A percentile compares a stretch with the other conserved stretches of the same genome.
These are phyloP conservation scores for Arbacia lixula DNA, from an alignment of 53 echinoderm and acorn worm species.

Conservation along the genomic window DNA sequence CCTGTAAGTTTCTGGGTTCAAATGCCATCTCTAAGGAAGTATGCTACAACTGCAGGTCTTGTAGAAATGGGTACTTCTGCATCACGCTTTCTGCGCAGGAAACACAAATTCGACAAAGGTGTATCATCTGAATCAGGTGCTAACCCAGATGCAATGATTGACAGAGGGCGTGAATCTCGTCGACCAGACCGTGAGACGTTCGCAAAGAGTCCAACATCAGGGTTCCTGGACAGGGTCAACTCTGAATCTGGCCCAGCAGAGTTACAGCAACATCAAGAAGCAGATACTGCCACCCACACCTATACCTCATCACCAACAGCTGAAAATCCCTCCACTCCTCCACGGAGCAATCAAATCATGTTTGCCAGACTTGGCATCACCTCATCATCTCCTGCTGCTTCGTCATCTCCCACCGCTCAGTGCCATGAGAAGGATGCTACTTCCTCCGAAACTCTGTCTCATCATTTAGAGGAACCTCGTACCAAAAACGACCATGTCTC, in stretches of 20 bases:
- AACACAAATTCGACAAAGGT: neutral
- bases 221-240: no score
- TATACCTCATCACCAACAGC: constrained; percentile 22
- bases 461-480: neutral
- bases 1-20: constrained; percentile 26
- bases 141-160: neutral
- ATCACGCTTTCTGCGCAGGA: constrained; percentile 1
- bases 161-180: neutral
- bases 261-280: neutral
- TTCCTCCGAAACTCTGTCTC: neutral
- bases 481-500: neutral
- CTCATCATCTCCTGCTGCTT: constrained; percentile 24
- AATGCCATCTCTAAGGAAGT: constrained; percentile 39
- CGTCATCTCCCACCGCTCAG: no score
- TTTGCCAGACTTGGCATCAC: constrained; percentile 15
- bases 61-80: constrained; percentile 30
- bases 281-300: neutral
- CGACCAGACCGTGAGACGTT: neutral
- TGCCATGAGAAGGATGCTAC: neutral
- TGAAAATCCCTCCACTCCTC: neutral
- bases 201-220: neutral
- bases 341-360: constrained; percentile 4
- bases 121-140: neutral
- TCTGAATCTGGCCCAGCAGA: no score
- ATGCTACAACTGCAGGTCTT: neutral